Percentiles rank a stretch among this genome's conserved stretches.
These are phyloP conservation scores for Catharus ustulatus DNA, from an alignment of 2,797 vertebrate genomes.

Conservation along the genomic window DNA sequence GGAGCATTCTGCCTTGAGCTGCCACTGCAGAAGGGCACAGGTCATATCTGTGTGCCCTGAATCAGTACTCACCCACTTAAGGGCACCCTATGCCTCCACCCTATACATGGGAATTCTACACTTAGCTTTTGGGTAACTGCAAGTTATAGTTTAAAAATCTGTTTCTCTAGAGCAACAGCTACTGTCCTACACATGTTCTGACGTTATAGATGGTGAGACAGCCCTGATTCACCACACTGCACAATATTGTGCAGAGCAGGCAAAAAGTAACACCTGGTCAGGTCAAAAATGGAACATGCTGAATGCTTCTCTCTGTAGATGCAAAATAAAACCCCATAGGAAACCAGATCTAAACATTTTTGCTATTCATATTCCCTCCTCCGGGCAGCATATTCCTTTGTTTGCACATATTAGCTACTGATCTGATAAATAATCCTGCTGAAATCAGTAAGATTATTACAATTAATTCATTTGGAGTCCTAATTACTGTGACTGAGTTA, in stretches of 20 bases:
- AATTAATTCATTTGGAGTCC: neutral
- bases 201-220: neutral
- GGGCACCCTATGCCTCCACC: neutral
- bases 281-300: neutral
- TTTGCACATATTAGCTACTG: neutral
- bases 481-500: neutral
- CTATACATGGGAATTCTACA: neutral
- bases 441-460: neutral
- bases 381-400: neutral
- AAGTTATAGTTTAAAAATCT: neutral
- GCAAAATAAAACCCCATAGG: neutral
- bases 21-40: neutral
- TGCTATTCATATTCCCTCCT: neutral
- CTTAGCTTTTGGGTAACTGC: neutral
- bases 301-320: neutral
- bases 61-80: accelerated
- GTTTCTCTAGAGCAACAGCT: neutral
- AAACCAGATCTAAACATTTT: neutral
- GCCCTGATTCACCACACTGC: neutral
- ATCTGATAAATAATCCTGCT: neutral
- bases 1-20: neutral
- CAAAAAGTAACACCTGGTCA: neutral
- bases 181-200: neutral
- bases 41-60: neutral
- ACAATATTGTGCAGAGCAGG: neutral